A percentile compares a stretch with the other conserved stretches of the same genome.
phyloP scores from a whole-genome alignment of 1,140 invertebrate genomes.

The Dreissena rostriformis region DNA sequence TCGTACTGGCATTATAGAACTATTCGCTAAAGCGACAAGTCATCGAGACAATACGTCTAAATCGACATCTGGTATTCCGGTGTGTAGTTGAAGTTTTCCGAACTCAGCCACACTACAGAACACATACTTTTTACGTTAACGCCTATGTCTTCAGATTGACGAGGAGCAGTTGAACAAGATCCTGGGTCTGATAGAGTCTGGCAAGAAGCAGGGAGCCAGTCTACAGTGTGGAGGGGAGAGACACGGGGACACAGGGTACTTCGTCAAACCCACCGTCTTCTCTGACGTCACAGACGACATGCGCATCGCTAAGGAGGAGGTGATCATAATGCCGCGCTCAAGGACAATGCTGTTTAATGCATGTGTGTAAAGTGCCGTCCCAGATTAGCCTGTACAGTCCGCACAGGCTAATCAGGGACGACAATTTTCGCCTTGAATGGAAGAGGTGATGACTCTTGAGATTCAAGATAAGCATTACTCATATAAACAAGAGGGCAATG shows the following conservation, averaged over 20 bases:
- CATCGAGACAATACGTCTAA: too few species aligned
- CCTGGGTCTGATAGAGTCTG: conserved; percentile 88
- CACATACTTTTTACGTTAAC: background rate
- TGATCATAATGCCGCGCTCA: conserved; percentile 48
- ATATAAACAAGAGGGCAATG: too few species aligned
- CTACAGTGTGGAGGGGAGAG: conserved; percentile 90
- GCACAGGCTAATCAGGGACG: too few species aligned
- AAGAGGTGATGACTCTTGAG: too few species aligned
- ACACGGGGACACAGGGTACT: conserved; percentile 90
- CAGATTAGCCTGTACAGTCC: too few species aligned
- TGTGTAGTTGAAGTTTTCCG: background rate
- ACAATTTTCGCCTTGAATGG: too few species aligned
- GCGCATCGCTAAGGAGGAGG: conserved; percentile 95
- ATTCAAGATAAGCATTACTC: too few species aligned
- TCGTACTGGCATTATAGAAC: too few species aligned
- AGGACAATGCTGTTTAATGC: too few species aligned
- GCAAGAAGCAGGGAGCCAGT: conserved; percentile 93
- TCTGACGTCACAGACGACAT: conserved; percentile 95
- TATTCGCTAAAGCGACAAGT: too few species aligned
- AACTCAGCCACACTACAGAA: background rate
- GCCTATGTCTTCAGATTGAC: conserved; percentile 84
- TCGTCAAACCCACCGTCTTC: conserved; percentile 97
- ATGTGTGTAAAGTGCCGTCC: too few species aligned
- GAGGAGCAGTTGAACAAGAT: conserved; percentile 93
- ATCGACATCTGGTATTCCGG: background rate